Percentiles rank a stretch among this genome's conserved stretches.
Conservation (phyloP, 2,888 invertebrate species). For the Acanthococcus lagerstroemiae region DNA sequence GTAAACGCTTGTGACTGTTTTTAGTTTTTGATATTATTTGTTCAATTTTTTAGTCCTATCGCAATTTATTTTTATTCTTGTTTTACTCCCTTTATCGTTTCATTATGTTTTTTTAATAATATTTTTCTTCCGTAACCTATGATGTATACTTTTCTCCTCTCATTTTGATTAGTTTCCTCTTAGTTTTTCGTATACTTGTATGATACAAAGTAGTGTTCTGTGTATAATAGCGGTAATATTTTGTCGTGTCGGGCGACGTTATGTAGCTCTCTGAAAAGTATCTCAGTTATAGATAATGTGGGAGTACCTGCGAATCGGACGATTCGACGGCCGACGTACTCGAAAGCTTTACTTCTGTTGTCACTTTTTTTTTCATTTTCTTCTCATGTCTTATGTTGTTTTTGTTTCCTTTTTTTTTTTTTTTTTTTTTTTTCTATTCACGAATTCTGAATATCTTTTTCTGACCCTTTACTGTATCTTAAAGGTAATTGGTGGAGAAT, state of each 20-base stretch:
- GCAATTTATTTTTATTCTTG: constrained; percentile 14
- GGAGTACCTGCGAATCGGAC: too few relatives aligned
- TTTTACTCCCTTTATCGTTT: neutral
- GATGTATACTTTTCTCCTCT: neutral
- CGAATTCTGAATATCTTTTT: constrained; percentile 9
- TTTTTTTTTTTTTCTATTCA: constrained; percentile 1
- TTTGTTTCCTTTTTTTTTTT: constrained; percentile 17
- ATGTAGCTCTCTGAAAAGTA: too few relatives aligned
- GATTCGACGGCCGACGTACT: too few relatives aligned
- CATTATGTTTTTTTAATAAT: neutral
- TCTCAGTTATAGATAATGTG: too few relatives aligned
- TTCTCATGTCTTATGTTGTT: constrained; percentile 34
- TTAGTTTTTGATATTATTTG: constrained; percentile 6
- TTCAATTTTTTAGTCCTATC: constrained; percentile 20
- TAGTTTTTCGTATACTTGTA: constrained; percentile 9
- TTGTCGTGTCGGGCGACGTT: neutral
- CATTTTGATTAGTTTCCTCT: neutral
- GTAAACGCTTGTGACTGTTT: constrained; percentile 26
- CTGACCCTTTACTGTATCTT: constrained; percentile 44
- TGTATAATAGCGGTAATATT: constrained; percentile 24
- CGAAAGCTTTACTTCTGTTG: too few relatives aligned
- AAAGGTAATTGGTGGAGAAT: constrained; percentile 99
- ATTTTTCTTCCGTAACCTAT: neutral
- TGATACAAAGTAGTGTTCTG: constrained; percentile 21
- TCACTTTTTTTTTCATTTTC: too few relatives aligned